Percentiles rank a stretch among this genome's conserved stretches.
Conservation (phyloP, 2,888 invertebrate genomes). For the Danaus chrysippus region DNA sequence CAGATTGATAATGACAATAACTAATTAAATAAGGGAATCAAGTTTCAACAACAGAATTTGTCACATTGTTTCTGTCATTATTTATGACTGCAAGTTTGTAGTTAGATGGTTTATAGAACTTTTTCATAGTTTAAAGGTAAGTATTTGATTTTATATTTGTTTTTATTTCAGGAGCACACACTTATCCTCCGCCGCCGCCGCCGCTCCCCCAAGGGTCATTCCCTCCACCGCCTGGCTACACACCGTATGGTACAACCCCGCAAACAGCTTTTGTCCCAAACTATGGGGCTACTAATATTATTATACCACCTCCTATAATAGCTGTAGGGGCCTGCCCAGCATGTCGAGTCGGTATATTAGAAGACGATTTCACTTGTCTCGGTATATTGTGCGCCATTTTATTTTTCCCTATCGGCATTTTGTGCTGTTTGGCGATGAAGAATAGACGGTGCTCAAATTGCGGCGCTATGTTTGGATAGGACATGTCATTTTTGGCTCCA, state of each 20-base stretch:
- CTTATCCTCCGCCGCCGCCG: constrained; percentile 22
- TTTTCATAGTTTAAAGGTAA: no score
- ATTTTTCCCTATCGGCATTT: constrained; percentile 91
- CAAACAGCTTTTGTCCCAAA: constrained; percentile 75
- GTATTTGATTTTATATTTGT: background rate
- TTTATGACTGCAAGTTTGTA: background rate
- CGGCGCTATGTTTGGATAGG: constrained; percentile 86
- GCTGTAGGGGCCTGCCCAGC: constrained; percentile 93
- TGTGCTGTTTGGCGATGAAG: constrained; percentile 91
- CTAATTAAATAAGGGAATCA: no score
- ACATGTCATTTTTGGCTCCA: constrained; percentile 17
- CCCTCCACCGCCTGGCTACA: constrained; percentile 79
- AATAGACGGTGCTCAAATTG: constrained; percentile 93
- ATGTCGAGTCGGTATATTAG: constrained; percentile 91
- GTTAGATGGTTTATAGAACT: background rate
- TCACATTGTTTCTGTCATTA: no score
- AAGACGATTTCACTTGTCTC: constrained; percentile 91
- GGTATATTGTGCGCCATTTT: constrained; percentile 91
- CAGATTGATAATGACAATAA: no score
- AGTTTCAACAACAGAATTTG: no score
- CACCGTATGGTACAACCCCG: constrained; percentile 60
- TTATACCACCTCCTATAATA: constrained; percentile 87
- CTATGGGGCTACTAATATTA: constrained; percentile 81
- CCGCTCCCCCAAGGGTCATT: constrained; percentile 42
- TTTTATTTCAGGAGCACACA: constrained; percentile 35